phyloP scores from a whole-genome alignment of 2,797 vertebrate species.

The Girardinus metallicus region DNA sequence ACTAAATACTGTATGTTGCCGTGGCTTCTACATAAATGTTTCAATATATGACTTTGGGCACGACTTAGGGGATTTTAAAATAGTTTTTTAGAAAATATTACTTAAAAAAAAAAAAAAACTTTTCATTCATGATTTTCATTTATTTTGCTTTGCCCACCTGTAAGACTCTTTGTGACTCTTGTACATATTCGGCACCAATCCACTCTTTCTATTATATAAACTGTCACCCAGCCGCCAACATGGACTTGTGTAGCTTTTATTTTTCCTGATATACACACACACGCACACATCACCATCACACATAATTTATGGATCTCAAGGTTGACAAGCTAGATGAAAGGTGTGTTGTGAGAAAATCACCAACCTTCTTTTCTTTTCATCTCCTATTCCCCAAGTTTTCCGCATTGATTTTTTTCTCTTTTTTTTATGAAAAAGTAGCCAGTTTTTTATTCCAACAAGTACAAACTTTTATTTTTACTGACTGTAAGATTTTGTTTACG shows the following conservation, averaged over 20 bases:
- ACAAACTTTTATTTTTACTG: slow-evolving; percentile 15
- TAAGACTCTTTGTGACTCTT: slow-evolving; percentile 20
- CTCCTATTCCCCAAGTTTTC: slow-evolving; percentile 3
- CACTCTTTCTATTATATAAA: slow-evolving; percentile 9
- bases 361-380: slow-evolving; percentile 20
- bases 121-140: slow-evolving; percentile 20
- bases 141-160: slow-evolving; percentile 29
- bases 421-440: neutral
- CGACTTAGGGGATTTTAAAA: slow-evolving; percentile 7
- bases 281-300: neutral
- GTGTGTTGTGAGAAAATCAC: slow-evolving; percentile 27
- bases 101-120: slow-evolving; percentile 4
- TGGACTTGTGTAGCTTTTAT: slow-evolving; percentile 24
- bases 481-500: slow-evolving; percentile 14
- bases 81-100: slow-evolving; percentile 9
- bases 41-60: neutral
- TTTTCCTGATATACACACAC: slow-evolving; percentile 7
- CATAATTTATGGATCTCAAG: slow-evolving; percentile 14
- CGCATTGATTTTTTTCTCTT: slow-evolving; percentile 22
- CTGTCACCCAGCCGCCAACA: slow-evolving; percentile 7
- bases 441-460: neutral
- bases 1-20: neutral
- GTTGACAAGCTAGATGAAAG: slow-evolving; percentile 40
- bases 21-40: no score
- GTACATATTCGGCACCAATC: slow-evolving; percentile 5